These are phyloP conservation scores for Spinibarbus caldwelli DNA, from an alignment of 2,797 vertebrate species.

Conservation along the genomic window DNA sequence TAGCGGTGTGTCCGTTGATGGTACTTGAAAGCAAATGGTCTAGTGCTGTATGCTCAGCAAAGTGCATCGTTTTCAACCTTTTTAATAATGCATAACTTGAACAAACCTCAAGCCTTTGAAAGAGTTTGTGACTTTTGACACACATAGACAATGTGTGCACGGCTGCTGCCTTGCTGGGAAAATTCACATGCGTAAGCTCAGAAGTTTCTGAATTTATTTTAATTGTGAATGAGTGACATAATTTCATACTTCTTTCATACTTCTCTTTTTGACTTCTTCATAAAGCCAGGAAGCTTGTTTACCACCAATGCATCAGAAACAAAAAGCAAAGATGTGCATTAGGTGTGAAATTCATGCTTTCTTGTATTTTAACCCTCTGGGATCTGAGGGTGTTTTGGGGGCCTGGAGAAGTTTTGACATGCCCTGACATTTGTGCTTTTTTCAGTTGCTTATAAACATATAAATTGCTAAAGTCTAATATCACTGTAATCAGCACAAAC, in stretches of 20 bases:
- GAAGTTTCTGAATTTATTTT: not conserved
- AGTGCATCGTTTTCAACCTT: not conserved
- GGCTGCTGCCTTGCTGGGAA: not conserved
- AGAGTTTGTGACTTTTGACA: not conserved
- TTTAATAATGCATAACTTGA: conserved; percentile 34
- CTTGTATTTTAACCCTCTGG: no score
- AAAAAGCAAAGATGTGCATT: not conserved
- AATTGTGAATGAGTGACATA: not conserved
- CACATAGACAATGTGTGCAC: not conserved
- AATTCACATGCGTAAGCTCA: no score
- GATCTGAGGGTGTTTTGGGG: no score
- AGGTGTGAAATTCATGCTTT: not conserved
- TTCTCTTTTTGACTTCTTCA: not conserved
- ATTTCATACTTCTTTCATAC: not conserved
- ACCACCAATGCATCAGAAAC: not conserved
- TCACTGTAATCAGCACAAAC: no score
- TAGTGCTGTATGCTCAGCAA: conserved; percentile 6
- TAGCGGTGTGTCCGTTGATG: not conserved
- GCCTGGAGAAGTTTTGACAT: no score
- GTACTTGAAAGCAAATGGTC: conserved; percentile 17
- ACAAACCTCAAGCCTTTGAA: conserved; percentile 1
- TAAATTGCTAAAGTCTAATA: no score
- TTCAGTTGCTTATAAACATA: no score
- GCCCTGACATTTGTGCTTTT: no score
- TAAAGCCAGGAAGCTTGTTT: not conserved